Evolutionary conservation across 2,113 vertebrate species (phyloP), one percentile per base, ranked within the genome.

Genomic region (Herpailurus yagouaroundi): DNA sequence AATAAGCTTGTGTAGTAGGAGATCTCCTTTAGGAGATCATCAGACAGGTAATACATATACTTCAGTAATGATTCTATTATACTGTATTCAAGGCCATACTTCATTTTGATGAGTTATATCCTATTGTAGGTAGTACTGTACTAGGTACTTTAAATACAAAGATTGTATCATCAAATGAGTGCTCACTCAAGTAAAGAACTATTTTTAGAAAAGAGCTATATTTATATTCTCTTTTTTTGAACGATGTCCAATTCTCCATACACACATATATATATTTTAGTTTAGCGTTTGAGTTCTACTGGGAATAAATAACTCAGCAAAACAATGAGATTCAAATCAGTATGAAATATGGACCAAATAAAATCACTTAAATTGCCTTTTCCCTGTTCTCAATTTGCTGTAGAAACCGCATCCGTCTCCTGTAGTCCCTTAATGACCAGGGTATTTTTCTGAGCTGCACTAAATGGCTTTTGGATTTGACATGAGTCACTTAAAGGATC

Each of bases 11-110:
- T 74, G 66, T 33, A 45, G 87, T 93, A 93, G 85, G 57, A 92
- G 97, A 91, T 92, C 98, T 98, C 97, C 96, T 95, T 98, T 13
- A 1, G 87, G 80, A 98, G 93, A 71, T 71, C 82, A 1, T 57
- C 86, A 74, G 55, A 36, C 96, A 97, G 93, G 97, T 95, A 97
- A 97, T 93, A 97, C 50, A 73, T 2, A 79, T 57, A 97, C 97
- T 97, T 96, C 19, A 63, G 95, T 94, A 96, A 97, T 33, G 93
- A 97, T 96, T 91, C 96, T 73, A 80, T 60, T 97, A 96, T 55
- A 69, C 0, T 79, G 91, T 36, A 77, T 60, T 80, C 87, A 31
- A 45, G 0, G 52, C 48, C 69, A 29, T 4, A 4, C 41, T 76
- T 90, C 83, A 45, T 52, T 83, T 13, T 55, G 60, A 50, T 23